phyloP scores from a whole-genome alignment of 2,888 invertebrate genomes.

The Trichogramma evanescens region DNA sequence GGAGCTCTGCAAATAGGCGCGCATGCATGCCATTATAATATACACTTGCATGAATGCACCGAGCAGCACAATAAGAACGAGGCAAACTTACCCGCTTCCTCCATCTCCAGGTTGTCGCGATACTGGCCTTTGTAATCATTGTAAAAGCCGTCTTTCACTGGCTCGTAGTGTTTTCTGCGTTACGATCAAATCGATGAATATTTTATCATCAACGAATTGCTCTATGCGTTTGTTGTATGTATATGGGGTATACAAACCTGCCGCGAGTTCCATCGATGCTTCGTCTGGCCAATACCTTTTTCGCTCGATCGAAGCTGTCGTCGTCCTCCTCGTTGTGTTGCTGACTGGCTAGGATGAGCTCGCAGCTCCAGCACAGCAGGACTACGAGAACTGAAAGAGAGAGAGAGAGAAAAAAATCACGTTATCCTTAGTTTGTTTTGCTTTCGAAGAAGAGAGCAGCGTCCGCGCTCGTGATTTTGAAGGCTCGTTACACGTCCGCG shows the following conservation, averaged over 20 bases:
- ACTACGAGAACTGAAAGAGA: constrained; percentile 11
- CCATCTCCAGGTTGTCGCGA: constrained; percentile 41
- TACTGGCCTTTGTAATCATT: constrained; percentile 40
- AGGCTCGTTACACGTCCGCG: too few relatives aligned
- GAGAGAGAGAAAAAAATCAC: background rate
- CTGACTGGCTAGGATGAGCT: background rate
- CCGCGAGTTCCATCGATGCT: constrained; percentile 44
- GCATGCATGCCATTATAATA: background rate
- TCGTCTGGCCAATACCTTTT: constrained; percentile 37
- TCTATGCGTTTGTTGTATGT: background rate
- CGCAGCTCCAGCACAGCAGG: background rate
- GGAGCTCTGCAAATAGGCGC: constrained; percentile 35
- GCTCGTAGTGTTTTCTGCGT: constrained; percentile 39
- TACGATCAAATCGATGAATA: background rate
- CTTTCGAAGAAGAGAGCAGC: too few relatives aligned
- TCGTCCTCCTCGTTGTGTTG: constrained; percentile 20
- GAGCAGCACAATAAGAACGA: background rate
- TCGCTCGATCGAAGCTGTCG: constrained; percentile 24
- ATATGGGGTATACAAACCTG: constrained; percentile 31
- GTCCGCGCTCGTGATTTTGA: too few relatives aligned
- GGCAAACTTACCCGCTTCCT: constrained; percentile 38
- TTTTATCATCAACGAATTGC: background rate
- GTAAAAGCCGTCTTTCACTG: constrained; percentile 37
- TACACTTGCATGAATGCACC: background rate
- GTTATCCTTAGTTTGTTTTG: background rate